Conservation (phyloP, 2,888 invertebrate species). For the Sphaerophoria rueppellii region DNA sequence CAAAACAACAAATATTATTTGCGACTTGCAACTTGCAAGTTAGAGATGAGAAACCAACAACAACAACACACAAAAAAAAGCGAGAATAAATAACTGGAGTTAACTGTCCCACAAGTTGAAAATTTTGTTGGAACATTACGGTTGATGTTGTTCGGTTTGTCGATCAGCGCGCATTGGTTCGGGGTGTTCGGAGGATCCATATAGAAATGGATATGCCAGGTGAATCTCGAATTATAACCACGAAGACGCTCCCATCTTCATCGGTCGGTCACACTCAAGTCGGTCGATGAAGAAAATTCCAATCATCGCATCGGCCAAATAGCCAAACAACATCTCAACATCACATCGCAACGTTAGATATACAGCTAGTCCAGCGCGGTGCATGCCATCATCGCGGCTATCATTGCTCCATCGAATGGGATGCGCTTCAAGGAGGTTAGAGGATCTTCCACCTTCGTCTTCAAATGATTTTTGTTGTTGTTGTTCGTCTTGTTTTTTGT, state of each 20-base stretch:
- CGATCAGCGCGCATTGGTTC: background rate
- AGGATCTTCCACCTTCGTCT: slow-evolving; percentile 61
- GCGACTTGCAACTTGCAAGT: slow-evolving; percentile 20
- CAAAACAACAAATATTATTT: slow-evolving; percentile 69
- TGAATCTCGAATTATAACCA: slow-evolving; percentile 50
- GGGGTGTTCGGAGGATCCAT: slow-evolving; percentile 32
- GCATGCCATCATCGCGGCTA: slow-evolving; percentile 66
- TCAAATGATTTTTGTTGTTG: background rate
- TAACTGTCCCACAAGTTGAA: slow-evolving; percentile 59
- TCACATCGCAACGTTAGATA: slow-evolving; percentile 12
- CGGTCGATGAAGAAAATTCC: slow-evolving; percentile 61
- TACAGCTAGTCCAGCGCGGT: slow-evolving; percentile 10
- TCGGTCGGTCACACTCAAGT: slow-evolving; percentile 53
- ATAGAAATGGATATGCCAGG: slow-evolving; percentile 68
- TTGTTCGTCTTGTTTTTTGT: slow-evolving; percentile 13
- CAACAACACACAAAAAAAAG: slow-evolving; percentile 11
- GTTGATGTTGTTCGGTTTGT: background rate
- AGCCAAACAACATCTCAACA: slow-evolving; percentile 53
- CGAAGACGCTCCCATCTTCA: slow-evolving; percentile 65
- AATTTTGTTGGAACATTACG: slow-evolving; percentile 6
- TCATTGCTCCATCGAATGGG: slow-evolving; percentile 67
- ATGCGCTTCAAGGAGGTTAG: slow-evolving; percentile 68
- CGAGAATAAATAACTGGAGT: slow-evolving; percentile 67
- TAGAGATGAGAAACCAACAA: slow-evolving; percentile 11
- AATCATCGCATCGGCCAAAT: slow-evolving; percentile 72